Evolutionary conservation across 2,888 invertebrate genomes (phyloP), one percentile per base, ranked within the genome.

Genomic region (Tanytarsus gracilentus): DNA sequence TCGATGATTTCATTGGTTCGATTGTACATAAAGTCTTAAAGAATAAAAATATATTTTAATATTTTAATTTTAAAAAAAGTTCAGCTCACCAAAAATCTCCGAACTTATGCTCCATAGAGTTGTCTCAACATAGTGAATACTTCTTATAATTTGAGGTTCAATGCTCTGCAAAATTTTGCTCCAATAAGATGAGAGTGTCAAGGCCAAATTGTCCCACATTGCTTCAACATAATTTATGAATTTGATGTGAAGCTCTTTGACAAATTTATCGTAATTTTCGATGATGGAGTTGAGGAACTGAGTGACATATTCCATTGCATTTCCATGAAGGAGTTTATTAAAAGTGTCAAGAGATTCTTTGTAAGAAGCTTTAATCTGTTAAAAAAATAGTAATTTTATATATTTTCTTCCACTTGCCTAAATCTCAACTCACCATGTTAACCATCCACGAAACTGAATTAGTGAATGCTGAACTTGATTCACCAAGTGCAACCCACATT

Each of bases 401-500:
- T 16, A 1, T 4, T n/a, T n/a, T 9, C 14, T 14, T 36, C 9
- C 33, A 64, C 26, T 21, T 63, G 63, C 48, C 62, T 62, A 14
- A 63, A 26, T 63, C 62, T 36, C 21, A 21, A 64, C 68, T 68
- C 73, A 78, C 78, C 53, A 83, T 80, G 63, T 86, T 84, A 0
- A 88, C 82, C 0, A 88, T 78, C 81, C 84, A 88, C 0, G 83
- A 73, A 8, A 90, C 74, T 64, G 87, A 87, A 64, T 86, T 82
- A 50, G 86, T 82, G 18, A 90, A 79, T 0, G 87, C 87, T 64
- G 84, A 79, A 7, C 88, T 88, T 0, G 89, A 88, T 59, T 88
- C 88, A 0, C 89, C 90, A 86, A 90, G 86, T 66, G 87, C 82
- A 4, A 86, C 86, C 86, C 87, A 88, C 68, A 90, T 79, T 70